These are phyloP conservation scores for Syngnathoides biaculeatus DNA, from an alignment of 2,113 vertebrate genomes.

Conservation along the genomic window DNA sequence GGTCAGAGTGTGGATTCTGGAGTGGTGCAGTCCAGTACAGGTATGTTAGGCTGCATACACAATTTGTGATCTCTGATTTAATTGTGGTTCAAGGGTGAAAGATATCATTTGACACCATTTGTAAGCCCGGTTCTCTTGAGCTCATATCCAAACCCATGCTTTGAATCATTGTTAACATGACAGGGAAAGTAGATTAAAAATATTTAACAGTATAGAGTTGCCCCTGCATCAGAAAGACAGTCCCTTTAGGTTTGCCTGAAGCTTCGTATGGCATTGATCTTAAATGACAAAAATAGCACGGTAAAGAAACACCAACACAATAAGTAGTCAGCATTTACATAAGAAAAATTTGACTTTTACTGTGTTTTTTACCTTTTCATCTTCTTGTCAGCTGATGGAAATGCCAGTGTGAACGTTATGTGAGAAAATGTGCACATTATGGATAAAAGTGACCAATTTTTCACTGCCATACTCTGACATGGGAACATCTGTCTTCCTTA, in stretches of 20 bases:
- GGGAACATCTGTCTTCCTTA: neutral
- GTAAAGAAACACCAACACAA: neutral
- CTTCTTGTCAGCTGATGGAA: neutral
- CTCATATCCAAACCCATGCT: no score
- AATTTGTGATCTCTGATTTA: neutral
- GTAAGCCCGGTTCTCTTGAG: no score
- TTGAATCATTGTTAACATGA: no score
- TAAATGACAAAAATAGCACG: no score
- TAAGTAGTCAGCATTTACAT: neutral
- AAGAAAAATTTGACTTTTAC: neutral
- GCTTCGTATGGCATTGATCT: no score
- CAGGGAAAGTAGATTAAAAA: no score
- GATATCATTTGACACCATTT: neutral
- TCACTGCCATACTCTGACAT: neutral
- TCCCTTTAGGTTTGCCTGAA: no score
- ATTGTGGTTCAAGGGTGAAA: neutral
- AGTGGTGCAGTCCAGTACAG: slow-evolving; percentile 96
- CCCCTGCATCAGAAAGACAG: neutral
- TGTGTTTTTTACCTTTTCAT: neutral
- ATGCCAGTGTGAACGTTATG: neutral
- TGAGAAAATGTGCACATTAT: neutral
- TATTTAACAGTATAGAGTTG: neutral
- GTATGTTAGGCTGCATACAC: slow-evolving; percentile 59
- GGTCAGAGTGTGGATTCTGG: slow-evolving; percentile 94
- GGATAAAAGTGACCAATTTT: neutral